phyloP scores from a whole-genome alignment of 2,113 vertebrate genomes.

The Hypocryptadius cinnamomeus region DNA sequence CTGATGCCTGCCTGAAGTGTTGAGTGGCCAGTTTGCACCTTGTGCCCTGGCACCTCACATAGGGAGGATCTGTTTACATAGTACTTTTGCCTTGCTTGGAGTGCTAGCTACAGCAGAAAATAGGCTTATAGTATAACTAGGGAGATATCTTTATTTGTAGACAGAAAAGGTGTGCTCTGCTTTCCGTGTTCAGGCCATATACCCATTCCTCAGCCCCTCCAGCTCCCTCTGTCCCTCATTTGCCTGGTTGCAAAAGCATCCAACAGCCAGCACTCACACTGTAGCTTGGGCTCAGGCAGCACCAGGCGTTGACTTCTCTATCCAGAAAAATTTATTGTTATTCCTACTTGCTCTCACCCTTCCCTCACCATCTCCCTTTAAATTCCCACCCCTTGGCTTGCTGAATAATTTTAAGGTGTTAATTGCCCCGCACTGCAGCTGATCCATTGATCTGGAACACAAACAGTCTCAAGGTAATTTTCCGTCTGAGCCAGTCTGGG shows the following conservation, averaged over 20 bases:
- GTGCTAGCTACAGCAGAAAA: not conserved
- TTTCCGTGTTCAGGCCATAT: not conserved
- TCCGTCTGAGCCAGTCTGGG: not conserved
- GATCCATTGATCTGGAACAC: constrained; percentile 41
- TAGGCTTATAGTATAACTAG: not conserved
- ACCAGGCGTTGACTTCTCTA: not conserved
- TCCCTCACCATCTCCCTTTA: not conserved
- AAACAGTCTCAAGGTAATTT: constrained; percentile 42
- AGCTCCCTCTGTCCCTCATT: not conserved
- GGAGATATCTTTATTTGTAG: not conserved
- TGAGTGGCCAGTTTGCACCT: not conserved
- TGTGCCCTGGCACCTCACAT: not conserved
- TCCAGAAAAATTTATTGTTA: not conserved
- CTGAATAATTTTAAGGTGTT: constrained; percentile 21
- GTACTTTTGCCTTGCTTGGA: not conserved
- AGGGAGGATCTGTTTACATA: not conserved
- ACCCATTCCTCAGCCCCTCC: not conserved
- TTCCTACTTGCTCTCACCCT: not conserved
- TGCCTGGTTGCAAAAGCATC: not conserved
- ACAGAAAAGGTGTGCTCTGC: not conserved
- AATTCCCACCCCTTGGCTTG: not conserved
- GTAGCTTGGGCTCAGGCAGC: not conserved
- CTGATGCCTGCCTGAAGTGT: not conserved
- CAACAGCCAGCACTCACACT: not conserved
- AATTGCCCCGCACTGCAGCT: not conserved